A percentile compares a stretch with the other conserved stretches of the same genome.
phyloP scores from a whole-genome alignment of 2,113 vertebrate genomes.

The Podocnemis expansa region DNA sequence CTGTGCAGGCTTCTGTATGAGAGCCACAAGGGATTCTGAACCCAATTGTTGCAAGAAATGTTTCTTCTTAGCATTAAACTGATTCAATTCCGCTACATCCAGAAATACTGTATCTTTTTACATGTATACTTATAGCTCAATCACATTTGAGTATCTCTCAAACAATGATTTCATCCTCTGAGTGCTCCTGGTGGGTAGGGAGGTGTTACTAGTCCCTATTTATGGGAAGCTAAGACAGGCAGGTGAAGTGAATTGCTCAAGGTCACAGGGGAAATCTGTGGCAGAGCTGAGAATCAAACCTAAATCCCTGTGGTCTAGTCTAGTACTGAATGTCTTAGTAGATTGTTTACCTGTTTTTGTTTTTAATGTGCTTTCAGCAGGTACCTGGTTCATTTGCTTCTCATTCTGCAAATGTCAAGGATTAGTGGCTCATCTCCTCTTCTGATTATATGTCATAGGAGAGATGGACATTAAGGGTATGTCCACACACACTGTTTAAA shows the following conservation, averaged over 20 bases:
- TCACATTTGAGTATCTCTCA: neutral
- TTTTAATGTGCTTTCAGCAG: neutral
- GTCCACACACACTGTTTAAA: no score
- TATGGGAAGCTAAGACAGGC: neutral
- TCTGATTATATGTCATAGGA: neutral
- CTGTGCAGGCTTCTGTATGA: neutral
- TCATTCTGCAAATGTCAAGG: neutral
- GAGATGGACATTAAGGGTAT: neutral
- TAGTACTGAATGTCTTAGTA: neutral
- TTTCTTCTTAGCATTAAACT: neutral
- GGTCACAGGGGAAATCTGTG: neutral
- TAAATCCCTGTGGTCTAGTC: neutral
- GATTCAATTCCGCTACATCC: neutral
- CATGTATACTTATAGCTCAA: neutral
- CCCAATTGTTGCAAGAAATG: fast-evolving
- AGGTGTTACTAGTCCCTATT: neutral
- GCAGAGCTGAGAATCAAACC: neutral
- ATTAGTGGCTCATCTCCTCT: neutral
- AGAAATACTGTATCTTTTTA: neutral
- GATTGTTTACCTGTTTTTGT: neutral
- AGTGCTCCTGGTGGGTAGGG: neutral
- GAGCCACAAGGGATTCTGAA: neutral
- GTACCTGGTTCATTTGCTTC: neutral
- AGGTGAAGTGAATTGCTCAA: neutral
- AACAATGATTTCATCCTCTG: neutral